Conservation (phyloP, 2,888 invertebrate genomes). For the Catocala nupta region DNA sequence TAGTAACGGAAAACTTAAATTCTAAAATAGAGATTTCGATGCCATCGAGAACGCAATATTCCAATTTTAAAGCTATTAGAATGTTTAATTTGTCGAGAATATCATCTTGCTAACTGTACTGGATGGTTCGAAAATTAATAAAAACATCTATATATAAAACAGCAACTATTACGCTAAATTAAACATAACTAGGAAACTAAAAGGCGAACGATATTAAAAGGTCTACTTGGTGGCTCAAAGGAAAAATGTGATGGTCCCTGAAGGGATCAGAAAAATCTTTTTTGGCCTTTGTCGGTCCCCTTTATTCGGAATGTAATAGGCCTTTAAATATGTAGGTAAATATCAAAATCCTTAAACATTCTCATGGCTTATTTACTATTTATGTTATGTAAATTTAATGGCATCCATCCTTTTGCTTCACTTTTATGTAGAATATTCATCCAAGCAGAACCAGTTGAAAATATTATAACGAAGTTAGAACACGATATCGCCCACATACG, state of each 20-base stretch:
- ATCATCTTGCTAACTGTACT: conserved; percentile 50
- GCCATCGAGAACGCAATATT: not conserved
- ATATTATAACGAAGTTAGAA: conserved; percentile 2
- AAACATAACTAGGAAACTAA: conserved; percentile 52
- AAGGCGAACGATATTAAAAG: conserved; percentile 59
- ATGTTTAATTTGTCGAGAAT: conserved; percentile 16
- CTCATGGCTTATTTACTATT: conserved; percentile 41
- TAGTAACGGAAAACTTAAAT: not conserved
- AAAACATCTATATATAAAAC: conserved; percentile 21
- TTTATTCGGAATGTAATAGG: conserved; percentile 64
- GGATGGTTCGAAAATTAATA: conserved; percentile 52
- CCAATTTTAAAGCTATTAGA: too few species aligned
- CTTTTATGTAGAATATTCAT: conserved; percentile 7
- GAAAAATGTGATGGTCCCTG: conserved; percentile 62
- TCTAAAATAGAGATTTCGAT: not conserved
- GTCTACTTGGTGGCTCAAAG: conserved; percentile 60
- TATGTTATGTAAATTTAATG: conserved; percentile 26
- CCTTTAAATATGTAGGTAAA: conserved; percentile 55
- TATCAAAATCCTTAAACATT: conserved; percentile 46
- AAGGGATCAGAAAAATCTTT: conserved; percentile 62
- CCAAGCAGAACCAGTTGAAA: conserved; percentile 11
- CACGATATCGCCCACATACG: not conserved
- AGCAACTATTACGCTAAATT: conserved; percentile 45
- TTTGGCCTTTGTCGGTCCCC: conserved; percentile 54
- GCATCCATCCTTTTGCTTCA: conserved; percentile 17